Base-by-base conservation (phyloP, 2,113 vertebrate genomes). In the Caranx melampygus region DNA sequence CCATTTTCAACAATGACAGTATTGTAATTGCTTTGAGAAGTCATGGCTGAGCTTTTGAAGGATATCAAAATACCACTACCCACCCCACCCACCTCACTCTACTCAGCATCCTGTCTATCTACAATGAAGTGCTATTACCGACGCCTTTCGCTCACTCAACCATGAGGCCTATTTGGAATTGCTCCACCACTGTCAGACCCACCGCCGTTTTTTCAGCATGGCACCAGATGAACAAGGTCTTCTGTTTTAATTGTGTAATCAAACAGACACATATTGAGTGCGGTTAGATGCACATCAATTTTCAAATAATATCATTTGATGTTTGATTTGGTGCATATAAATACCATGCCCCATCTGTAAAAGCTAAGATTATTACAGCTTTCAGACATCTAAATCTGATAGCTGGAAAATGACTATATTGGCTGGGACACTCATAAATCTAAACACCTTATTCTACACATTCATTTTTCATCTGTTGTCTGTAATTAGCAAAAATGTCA, bases 1-100 rank as follows among this genome's bases (percentile, higher is more conserved):
- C 79, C 66, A 89, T 92, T 93, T 90, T 86, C 84, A 91, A 90
- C 88, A 89, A 83, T 91, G 90, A 90, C 89, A 92, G 83, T 81
- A 86, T 74, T 89, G 86, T 94, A 92, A 94, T 94, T 93, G 90
- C 87, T 90, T 88, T 78, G 88, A 91, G 85, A 87, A 91, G 87
- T 91, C 87, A 80, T 83, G 84, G 86, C 80, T 87, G 86, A 88
- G 88, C 83, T 82, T 87, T 90, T 89, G 78, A 89, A 87, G 78
- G 77, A 88, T 90, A 91, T 89, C 74, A 87, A 90, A 91, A 92
- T 83, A 84, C 79, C 83, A 85, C 21, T 49, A 35, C 68, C 60
- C 3, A 61, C 60, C 59, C 59, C 79, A 75, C 62, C 79, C 40
- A 77, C 69, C 83, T 75, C 83, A 70, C 82, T 78, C 79, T 77